Base-by-base conservation (phyloP, 2,888 invertebrate species). In the Nemotelus nigrinus region DNA sequence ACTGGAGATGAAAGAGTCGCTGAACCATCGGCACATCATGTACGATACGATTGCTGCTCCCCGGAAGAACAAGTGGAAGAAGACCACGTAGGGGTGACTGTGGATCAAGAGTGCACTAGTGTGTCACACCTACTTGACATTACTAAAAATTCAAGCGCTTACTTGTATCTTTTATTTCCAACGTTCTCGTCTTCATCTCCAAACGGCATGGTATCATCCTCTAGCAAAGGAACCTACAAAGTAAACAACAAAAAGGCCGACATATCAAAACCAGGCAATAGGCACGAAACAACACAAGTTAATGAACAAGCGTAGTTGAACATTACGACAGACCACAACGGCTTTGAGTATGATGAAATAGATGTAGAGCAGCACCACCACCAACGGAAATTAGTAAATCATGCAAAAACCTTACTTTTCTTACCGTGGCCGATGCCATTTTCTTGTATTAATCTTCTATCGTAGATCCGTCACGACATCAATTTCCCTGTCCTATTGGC, bases 1-100 rank as follows among this genome's bases (percentile, higher is more conserved):
- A 88, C 94, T 96, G n/a, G 96, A 93, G 80, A 99, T 97, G 87
- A 98, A 99, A 81, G 96, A 96, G 83, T 92, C 91, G 2, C 94
- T 94, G 88, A 98, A 96, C 91, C 92, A 93, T 5, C 94, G 93
- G 84, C 98, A 97, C 63, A 99, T 89, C 80, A 99, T 89, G 87
- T 99, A 99, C 39, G 94, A 92, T 48, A 96, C 87, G 43, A 99
- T 89, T 0, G 99, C 94, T 0, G 92, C 88, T 78, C 92, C 90
- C 77, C 98, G 92, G 88, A 99, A 99, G 80, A 93, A 90, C 81
- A 99, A 87, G 88, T 98, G 98, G 87, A 96, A 97, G 85, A 95
- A 91, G 53, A 96, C 96, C 80, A 97, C 96, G 86, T 95, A 93
- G 0, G 98, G 98, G 86, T 98, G 96, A 80, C 96, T 96, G 89